Evolutionary conservation across 2,888 invertebrate genomes (phyloP).

Genomic region (Rotaria macrura): DNA sequence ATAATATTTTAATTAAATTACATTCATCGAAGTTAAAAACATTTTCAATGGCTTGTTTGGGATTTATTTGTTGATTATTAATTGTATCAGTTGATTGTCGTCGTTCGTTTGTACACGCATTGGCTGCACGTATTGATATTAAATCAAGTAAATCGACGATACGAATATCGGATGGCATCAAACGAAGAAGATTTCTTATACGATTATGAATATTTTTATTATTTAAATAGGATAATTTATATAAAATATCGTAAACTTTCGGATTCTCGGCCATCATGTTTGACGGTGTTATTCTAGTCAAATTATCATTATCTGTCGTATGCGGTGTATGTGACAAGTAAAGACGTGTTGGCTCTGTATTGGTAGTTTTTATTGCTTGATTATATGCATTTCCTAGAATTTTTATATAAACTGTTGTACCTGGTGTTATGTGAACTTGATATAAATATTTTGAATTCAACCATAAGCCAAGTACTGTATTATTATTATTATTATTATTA

Average conservation of each 20-base stretch:
- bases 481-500: neutral
- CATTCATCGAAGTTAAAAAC: neutral
- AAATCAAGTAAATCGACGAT: conserved; percentile 50
- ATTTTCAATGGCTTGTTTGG: conserved; percentile 20
- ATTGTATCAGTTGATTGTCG: conserved; percentile 39
- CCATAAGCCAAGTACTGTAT: neutral
- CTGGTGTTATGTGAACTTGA: conserved; percentile 12
- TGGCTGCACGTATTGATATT: conserved; percentile 36
- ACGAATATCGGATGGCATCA: conserved; percentile 53
- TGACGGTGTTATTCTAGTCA: neutral
- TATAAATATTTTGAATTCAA: neutral
- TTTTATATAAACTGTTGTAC: neutral
- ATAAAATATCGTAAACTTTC: conserved; percentile 21
- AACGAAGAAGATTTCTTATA: conserved; percentile 50
- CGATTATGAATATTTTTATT: conserved; percentile 44
- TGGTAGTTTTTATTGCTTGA: neutral
- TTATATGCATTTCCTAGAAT: neutral
- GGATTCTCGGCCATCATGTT: conserved; percentile 24
- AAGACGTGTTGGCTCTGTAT: neutral
- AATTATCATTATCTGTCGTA: neutral
- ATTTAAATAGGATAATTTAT: conserved; percentile 21
- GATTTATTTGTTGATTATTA: neutral
- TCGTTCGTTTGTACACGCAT: conserved; percentile 30
- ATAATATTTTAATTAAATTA: neutral
- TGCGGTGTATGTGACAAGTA: neutral